Percentiles rank a stretch among this genome's conserved stretches.
Evolutionary conservation across 2,888 invertebrate genomes (phyloP).

Genomic region (Norana najaformis): DNA sequence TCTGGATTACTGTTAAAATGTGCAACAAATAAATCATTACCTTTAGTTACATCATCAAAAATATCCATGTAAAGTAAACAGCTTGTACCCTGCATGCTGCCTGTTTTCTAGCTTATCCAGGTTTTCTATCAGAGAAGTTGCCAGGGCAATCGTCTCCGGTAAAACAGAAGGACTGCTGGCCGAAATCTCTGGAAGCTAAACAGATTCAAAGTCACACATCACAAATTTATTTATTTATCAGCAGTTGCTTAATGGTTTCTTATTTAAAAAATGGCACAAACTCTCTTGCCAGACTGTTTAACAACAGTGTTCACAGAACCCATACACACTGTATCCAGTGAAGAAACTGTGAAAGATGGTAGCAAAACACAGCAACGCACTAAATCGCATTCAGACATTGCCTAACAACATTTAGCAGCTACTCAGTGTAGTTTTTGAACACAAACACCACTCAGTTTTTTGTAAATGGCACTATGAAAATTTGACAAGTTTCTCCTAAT

Average conservation of each 20-base stretch:
- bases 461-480: no score
- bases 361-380: background rate
- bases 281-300: no score
- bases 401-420: background rate
- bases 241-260: no score
- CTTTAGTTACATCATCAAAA: no score
- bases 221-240: background rate
- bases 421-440: background rate
- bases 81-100: background rate
- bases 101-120: conserved; percentile 27
- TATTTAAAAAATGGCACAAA: no score
- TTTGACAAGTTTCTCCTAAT: no score
- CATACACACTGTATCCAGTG: no score
- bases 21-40: no score
- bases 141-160: conserved; percentile 14
- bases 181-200: background rate
- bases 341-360: no score
- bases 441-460: background rate
- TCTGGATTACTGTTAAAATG: background rate
- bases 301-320: no score
- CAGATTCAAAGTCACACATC: background rate
- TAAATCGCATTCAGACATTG: background rate
- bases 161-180: background rate
- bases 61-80: background rate
- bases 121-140: background rate